Evolutionary conservation across 2,113 vertebrate genomes (phyloP).

Genomic region (Proteles cristata): DNA sequence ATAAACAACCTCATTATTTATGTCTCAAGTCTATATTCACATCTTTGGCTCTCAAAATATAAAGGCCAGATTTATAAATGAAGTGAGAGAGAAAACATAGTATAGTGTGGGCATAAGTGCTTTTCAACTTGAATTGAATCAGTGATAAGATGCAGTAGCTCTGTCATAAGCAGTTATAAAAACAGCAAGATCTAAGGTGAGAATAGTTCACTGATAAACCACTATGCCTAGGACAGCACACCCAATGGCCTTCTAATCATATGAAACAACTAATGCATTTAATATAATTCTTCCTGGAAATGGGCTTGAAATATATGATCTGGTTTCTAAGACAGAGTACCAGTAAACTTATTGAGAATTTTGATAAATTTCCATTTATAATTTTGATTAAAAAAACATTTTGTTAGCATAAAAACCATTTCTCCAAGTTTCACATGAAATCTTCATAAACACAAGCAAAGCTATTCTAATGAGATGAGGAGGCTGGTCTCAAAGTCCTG

Average conservation of each 20-base stretch:
- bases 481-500: background rate
- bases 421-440: background rate
- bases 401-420: background rate
- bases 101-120: conserved; percentile 19
- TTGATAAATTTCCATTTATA: background rate
- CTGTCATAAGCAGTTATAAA: conserved; percentile 56
- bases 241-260: background rate
- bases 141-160: conserved; percentile 49
- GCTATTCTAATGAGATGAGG: background rate
- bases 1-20: conserved; percentile 68
- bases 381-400: conserved; percentile 11
- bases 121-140: conserved; percentile 64
- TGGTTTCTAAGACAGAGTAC: background rate
- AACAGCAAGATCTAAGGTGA: conserved; percentile 15
- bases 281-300: background rate
- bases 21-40: conserved; percentile 48
- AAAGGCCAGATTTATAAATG: conserved; percentile 75
- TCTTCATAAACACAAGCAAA: conserved; percentile 7
- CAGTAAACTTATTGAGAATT: conserved; percentile 19
- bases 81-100: conserved; percentile 63
- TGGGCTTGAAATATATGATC: background rate
- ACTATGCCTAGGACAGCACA: background rate
- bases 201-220: conserved; percentile 4
- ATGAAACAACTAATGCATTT: background rate
- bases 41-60: conserved; percentile 67